Base-by-base conservation (phyloP, 2,113 vertebrate genomes). In the Myotis davidii region DNA sequence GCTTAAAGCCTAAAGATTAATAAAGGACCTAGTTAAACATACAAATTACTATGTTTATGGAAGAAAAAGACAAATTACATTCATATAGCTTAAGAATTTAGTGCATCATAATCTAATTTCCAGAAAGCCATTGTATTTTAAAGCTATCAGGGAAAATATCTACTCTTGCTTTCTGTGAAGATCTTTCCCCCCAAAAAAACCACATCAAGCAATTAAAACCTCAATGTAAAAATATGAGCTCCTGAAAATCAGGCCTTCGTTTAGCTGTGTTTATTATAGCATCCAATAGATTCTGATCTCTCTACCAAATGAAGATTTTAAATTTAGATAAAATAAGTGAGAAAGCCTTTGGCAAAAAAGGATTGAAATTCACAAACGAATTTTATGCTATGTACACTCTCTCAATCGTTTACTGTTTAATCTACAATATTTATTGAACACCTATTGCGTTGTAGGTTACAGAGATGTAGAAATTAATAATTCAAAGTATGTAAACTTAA, bases 31-130 rank as follows among this genome's bases (percentile, higher is more conserved):
- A 45, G 39, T 34, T 87, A 92, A 87, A 39, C 34, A 83, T 7
- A 72, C 27, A 85, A 76, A 52, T 72, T 88, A 82, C 2, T 77
- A 21, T 45, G 69, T 34, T 95, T 93, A 81, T 39, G 32, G 37
- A 61, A 14, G 37, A 48, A 74, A 90, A 85, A 59, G 72, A 95
- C 20, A 81, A 91, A 86, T 54, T 89, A 39, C 9, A 64, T 87
- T 86, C 45, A 76, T 29, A 42, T 82, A 85, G 25, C 14, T 82
- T 82, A 69, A 54, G 27, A 74, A 84, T 76, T 83, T 86, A 90
- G 11, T 64, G 23, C 3, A n/a, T 79, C 16, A 72, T 52, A 88
- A 84, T 52, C 61, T 8, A 48, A 23, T 91, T 91, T 88, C 25
- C 48, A 91, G 45, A 77, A 94, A 77, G n/a, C 14, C 27, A 42